phyloP scores from a whole-genome alignment of 2,113 vertebrate genomes.

The Aepyceros melampus region DNA sequence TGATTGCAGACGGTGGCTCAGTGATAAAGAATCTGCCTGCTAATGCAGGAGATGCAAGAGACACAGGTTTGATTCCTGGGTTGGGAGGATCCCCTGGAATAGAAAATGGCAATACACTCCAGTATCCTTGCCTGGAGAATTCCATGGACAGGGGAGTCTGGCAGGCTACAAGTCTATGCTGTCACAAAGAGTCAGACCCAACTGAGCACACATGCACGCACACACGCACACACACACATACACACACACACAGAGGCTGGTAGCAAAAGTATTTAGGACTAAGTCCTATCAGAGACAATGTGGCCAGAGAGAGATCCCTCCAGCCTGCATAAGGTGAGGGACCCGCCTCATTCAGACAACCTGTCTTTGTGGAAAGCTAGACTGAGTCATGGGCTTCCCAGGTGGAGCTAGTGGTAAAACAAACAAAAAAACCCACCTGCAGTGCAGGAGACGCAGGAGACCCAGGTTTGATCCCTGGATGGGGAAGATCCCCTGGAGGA shows the following conservation, averaged over 20 bases:
- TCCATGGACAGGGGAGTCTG: neutral
- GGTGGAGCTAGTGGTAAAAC: neutral
- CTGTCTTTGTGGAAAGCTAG: neutral
- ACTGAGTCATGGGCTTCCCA: neutral
- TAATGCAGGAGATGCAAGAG: neutral
- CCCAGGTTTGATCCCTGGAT: neutral
- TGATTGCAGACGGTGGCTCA: neutral
- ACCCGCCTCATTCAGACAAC: neutral
- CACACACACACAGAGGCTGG: neutral
- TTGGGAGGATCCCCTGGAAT: neutral
- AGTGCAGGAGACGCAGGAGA: neutral
- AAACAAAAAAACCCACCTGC: neutral
- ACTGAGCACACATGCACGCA: rapidly evolving
- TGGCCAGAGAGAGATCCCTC: neutral
- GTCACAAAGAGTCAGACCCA: neutral
- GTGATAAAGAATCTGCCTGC: neutral
- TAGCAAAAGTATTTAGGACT: neutral
- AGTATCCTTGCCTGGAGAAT: neutral
- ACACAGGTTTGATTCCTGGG: neutral
- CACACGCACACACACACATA: no score
- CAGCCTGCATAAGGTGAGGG: neutral
- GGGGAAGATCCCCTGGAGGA: neutral
- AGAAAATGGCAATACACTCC: neutral
- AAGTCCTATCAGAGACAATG: neutral
- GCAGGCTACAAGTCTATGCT: neutral